Percentiles rank a stretch among this genome's conserved stretches.
Evolutionary conservation across 2,888 invertebrate species (phyloP).

Genomic region (Drosophila prolongata): DNA sequence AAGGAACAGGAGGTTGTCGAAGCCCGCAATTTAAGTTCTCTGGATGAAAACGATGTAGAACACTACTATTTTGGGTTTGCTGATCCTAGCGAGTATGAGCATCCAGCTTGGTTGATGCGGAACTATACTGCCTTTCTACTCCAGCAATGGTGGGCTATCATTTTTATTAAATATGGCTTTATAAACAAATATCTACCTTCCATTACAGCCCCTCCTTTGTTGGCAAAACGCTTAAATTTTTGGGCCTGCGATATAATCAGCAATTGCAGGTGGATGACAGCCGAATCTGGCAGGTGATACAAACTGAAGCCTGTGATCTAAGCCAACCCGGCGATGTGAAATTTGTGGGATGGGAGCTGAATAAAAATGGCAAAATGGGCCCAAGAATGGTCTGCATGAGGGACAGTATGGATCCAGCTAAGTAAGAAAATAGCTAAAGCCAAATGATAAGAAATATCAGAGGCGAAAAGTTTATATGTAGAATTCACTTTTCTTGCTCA

Average conservation of each 20-base stretch:
- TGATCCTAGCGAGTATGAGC: slow-evolving; percentile 90
- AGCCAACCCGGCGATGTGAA: slow-evolving; percentile 81
- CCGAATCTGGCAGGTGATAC: slow-evolving; percentile 85
- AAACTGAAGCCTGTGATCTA: slow-evolving; percentile 81
- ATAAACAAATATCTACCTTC: neutral
- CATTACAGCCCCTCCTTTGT: slow-evolving; percentile 85
- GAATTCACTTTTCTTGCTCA: too few species aligned
- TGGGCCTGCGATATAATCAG: slow-evolving; percentile 86
- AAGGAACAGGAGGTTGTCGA: slow-evolving; percentile 56
- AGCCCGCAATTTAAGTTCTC: slow-evolving; percentile 41
- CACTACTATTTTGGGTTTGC: slow-evolving; percentile 90
- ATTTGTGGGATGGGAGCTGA: slow-evolving; percentile 98
- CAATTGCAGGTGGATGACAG: slow-evolving; percentile 85
- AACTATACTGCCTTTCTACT: slow-evolving; percentile 91
- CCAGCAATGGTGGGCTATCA: slow-evolving; percentile 48
- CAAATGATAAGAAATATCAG: neutral
- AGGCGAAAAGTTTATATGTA: too few species aligned
- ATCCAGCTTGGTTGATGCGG: slow-evolving; percentile 96
- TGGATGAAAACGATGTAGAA: slow-evolving; percentile 71
- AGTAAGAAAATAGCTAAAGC: slow-evolving; percentile 87
- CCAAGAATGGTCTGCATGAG: slow-evolving; percentile 94
- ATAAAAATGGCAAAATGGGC: slow-evolving; percentile 93
- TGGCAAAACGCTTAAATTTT: slow-evolving; percentile 85
- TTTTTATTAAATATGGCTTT: neutral
- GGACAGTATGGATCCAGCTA: slow-evolving; percentile 93